Conservation (phyloP, 2,113 vertebrate species). For the Cyprinodon tularosa region DNA sequence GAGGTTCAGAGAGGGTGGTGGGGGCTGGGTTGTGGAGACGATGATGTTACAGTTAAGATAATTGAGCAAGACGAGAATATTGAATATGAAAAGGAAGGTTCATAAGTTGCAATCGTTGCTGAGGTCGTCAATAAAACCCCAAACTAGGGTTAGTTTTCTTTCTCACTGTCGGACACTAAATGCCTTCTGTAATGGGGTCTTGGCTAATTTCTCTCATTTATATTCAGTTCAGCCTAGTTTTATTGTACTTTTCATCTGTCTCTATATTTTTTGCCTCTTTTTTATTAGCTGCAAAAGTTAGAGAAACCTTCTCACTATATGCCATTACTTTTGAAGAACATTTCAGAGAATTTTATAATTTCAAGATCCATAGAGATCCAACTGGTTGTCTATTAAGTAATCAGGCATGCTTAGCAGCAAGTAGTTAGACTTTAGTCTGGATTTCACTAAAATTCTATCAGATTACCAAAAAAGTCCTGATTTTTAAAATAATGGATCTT, state of each 20-base stretch:
- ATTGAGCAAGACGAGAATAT: conserved; percentile 50
- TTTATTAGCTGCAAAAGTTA: background rate
- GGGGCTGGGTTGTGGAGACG: conserved; percentile 27
- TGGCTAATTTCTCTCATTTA: background rate
- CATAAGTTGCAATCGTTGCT: conserved; percentile 43
- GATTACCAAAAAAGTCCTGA: background rate
- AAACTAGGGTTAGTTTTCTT: conserved; percentile 35
- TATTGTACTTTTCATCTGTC: background rate
- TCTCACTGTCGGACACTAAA: conserved; percentile 9
- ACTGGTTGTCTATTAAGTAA: conserved; percentile 5
- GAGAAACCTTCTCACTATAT: background rate
- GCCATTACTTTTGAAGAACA: background rate
- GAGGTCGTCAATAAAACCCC: conserved; percentile 36
- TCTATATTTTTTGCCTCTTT: background rate
- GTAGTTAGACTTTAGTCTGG: background rate
- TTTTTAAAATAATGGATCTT: background rate
- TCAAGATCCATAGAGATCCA: background rate
- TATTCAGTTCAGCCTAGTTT: background rate
- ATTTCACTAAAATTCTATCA: background rate
- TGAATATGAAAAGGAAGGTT: conserved; percentile 58
- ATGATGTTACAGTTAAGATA: conserved; percentile 56
- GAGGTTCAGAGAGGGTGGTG: conserved; percentile 34
- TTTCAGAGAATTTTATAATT: background rate
- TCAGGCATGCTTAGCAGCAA: conserved; percentile 11
- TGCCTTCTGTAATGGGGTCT: background rate